Base-by-base conservation (phyloP, 2,888 invertebrate genomes). In the Athrips mouffetella region DNA sequence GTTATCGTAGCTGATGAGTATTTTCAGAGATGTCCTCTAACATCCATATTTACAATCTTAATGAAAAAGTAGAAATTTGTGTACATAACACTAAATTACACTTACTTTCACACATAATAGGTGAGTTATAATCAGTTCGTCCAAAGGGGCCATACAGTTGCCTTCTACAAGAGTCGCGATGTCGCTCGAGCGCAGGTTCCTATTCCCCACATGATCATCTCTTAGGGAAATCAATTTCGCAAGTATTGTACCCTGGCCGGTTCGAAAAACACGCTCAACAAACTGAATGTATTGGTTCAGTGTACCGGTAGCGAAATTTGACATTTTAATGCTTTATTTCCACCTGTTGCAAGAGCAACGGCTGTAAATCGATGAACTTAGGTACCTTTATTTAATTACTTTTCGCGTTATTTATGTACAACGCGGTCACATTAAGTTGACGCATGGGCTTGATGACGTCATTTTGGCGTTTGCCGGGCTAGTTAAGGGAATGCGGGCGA, bases 101-200 rank as follows among this genome's bases (percentile, higher is more conserved):
- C 59, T 63, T 76, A 93, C 93, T 71, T 89, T 91, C 0, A 92
- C 77, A 58, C 93, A 92, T 63, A 90, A 91, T n/a, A 97, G 76
- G 75, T 97, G 97, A 3, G 91, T 89, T 40, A 91, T 88, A 4
- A 94, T 90, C 29, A 96, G 84, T 70, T 96, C 95, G 73, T 95
- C 94, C 48, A 95, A 83, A 0, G 95, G 95, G 6, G 92, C 81
- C 41, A 92, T 89, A 51, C 96, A 86, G 62, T 92, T 91, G 45
- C 93, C 90, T 61, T 92, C 91, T 1, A 95, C 93, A 18, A 92
- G 81, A 21, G 89, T 80, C 55, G 95, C 94, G 0, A 95, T 93
- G 62, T 91, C 91, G 53, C 92, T 92, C 8, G 93, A 84, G 51
- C 93, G 91, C 11, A 95, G 82, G 62, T 92, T 92, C 48, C 89